Evolutionary conservation across 1,140 invertebrate genomes (phyloP).

Genomic region (Drosophila pachea): DNA sequence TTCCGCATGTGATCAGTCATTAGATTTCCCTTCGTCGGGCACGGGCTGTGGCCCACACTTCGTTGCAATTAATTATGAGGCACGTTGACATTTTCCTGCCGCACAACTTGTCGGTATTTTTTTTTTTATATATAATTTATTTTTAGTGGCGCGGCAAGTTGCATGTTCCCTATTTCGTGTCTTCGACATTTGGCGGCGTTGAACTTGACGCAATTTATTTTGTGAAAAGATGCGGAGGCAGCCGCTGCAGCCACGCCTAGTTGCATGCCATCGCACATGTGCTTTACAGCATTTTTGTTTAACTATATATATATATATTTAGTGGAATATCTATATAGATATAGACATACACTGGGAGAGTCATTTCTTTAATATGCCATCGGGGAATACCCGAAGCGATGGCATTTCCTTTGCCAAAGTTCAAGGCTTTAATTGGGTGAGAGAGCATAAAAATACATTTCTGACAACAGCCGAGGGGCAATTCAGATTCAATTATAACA

Average conservation of each 20-base stretch:
- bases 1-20: constrained; percentile 72
- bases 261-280: constrained; percentile 63
- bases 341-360: constrained; percentile 28
- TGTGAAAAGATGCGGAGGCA: constrained; percentile 51
- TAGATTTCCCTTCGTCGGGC: constrained; percentile 42
- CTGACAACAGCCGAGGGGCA: background rate
- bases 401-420: constrained; percentile 15
- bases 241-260: constrained; percentile 64
- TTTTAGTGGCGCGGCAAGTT: constrained; percentile 58
- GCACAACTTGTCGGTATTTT: constrained; percentile 40
- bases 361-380: constrained; percentile 36
- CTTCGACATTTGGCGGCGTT: constrained; percentile 74
- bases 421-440: constrained; percentile 28
- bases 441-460: background rate
- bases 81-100: constrained; percentile 60
- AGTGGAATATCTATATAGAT: constrained; percentile 28
- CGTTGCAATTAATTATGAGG: constrained; percentile 75
- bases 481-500: constrained; percentile 5
- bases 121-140: constrained; percentile 60
- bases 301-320: constrained; percentile 17
- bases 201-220: constrained; percentile 77
- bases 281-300: constrained; percentile 38
- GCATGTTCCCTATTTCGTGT: constrained; percentile 59
- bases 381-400: constrained; percentile 63
- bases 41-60: constrained; percentile 25